Base-by-base conservation (phyloP, 2,797 vertebrate species). In the Anguilla pacifica region DNA sequence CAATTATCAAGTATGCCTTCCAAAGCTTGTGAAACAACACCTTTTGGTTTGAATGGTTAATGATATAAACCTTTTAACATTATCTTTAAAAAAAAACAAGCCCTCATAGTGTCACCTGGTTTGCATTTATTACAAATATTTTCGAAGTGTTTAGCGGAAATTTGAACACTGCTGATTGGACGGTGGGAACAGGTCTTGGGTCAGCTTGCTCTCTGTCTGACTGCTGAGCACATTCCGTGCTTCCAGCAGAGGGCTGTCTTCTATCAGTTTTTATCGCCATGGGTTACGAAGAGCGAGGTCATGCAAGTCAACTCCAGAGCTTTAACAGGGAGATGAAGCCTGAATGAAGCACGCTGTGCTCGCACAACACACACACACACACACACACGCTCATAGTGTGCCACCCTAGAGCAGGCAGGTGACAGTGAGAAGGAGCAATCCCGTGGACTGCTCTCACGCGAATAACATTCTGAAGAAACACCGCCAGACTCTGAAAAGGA, bases 221-320 rank as follows among this genome's bases (percentile, higher is more conserved):
- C 53, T 64, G 49, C 55, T 39, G 61, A 19, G 67, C 43, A 11
- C 51, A 35, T n/a, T n/a, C 51, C 49, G 67, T 84, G 74, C 86
- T 90, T 89, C 91, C 91, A 93, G 90, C 88, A 92, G 92, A 91
- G 91, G 91, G 91, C 91, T 89, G 89, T 91, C 87, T 91, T 89
- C 90, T 89, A 92, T 91, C 91, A 91, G 88, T 89, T 90, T 83
- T 91, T 88, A 91, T 86, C 35, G 88, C 87, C 86, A 89, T 86
- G 87, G 49, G 81, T 86, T 81, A 28, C 53, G 53, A 55, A 86
- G 83, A 74, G 85, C 70, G 64, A 83, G 85, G 87, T 86, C 85
- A 89, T 39, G 74, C 39, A 59, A 57, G 72, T 84, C 31, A 86
- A 61, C 49, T 81, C 51, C 10, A 31, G 17, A 10, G 64, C 6